phyloP scores from a whole-genome alignment of 2,797 vertebrate genomes.

The Pseudomugil gertrudae region DNA sequence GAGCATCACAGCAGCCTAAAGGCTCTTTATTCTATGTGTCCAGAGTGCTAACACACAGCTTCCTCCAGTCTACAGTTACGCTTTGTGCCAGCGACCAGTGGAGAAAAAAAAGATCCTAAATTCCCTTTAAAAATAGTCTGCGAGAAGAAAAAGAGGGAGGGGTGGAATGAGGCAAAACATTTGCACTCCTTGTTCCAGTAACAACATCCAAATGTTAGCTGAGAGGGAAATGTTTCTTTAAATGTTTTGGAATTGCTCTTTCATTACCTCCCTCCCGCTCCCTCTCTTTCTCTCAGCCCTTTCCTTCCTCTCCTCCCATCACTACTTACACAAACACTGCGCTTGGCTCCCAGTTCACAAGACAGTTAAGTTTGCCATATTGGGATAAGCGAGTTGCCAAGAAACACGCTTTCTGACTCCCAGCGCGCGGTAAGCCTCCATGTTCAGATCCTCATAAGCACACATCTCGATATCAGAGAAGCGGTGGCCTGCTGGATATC shows the following conservation, averaged over 20 bases:
- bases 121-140: slow-evolving; percentile 40
- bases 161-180: slow-evolving; percentile 48
- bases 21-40: slow-evolving; percentile 34
- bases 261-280: slow-evolving; percentile 47
- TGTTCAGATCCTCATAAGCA: slow-evolving; percentile 58
- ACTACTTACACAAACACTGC: slow-evolving; percentile 35
- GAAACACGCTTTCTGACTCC: slow-evolving; percentile 63
- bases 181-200: slow-evolving; percentile 63
- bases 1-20: slow-evolving; percentile 49
- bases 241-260: slow-evolving; percentile 68
- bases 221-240: slow-evolving; percentile 67
- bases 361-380: slow-evolving; percentile 67
- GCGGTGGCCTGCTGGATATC: slow-evolving; percentile 33
- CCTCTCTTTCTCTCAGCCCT: slow-evolving; percentile 16
- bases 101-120: slow-evolving; percentile 32
- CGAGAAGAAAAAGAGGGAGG: slow-evolving; percentile 33
- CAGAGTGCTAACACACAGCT: slow-evolving; percentile 14
- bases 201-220: slow-evolving; percentile 72
- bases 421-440: slow-evolving; percentile 46
- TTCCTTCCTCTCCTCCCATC: slow-evolving; percentile 25
- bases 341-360: slow-evolving; percentile 65
- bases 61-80: slow-evolving; percentile 10
- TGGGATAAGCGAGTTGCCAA: slow-evolving; percentile 65
- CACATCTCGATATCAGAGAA: slow-evolving; percentile 36
- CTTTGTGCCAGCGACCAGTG: slow-evolving; percentile 21